Evolutionary conservation across 2,113 vertebrate genomes (phyloP).

Genomic region (Mesoclemmys tuberculata): DNA sequence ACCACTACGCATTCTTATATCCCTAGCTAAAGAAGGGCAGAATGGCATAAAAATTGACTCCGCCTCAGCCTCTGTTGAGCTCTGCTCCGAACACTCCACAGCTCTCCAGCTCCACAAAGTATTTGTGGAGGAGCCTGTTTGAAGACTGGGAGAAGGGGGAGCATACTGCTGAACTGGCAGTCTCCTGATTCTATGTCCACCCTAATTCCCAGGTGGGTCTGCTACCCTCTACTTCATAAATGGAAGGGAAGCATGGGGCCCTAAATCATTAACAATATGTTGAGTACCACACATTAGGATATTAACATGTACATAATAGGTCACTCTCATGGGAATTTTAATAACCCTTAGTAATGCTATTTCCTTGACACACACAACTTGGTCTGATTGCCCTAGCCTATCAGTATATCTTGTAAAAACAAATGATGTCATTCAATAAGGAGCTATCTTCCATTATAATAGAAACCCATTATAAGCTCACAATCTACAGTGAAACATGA

Average conservation of each 20-base stretch:
- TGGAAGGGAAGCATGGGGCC: background rate
- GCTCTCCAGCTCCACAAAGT: background rate
- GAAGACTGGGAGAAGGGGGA: background rate
- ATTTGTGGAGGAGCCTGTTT: background rate
- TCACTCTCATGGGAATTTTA: background rate
- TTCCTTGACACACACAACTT: slow-evolving; percentile 41
- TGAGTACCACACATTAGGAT: background rate
- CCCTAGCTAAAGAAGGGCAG: background rate
- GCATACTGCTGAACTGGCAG: fast-evolving
- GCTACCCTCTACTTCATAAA: background rate
- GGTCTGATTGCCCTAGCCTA: slow-evolving; percentile 37
- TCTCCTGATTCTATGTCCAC: background rate
- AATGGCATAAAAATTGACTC: background rate
- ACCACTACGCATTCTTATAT: background rate
- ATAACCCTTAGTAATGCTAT: slow-evolving; percentile 34
- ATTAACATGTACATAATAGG: background rate
- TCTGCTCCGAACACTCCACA: background rate
- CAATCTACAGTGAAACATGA: slow-evolving; percentile 26
- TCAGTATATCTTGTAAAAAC: slow-evolving; percentile 31
- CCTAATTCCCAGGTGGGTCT: background rate
- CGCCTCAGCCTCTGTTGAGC: background rate
- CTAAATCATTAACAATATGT: background rate
- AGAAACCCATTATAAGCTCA: slow-evolving; percentile 33
- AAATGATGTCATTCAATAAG: slow-evolving; percentile 40
- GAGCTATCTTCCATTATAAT: slow-evolving; percentile 30